Evolutionary conservation across 2,113 vertebrate species (phyloP).

Genomic region (Pollachius pollachius): DNA sequence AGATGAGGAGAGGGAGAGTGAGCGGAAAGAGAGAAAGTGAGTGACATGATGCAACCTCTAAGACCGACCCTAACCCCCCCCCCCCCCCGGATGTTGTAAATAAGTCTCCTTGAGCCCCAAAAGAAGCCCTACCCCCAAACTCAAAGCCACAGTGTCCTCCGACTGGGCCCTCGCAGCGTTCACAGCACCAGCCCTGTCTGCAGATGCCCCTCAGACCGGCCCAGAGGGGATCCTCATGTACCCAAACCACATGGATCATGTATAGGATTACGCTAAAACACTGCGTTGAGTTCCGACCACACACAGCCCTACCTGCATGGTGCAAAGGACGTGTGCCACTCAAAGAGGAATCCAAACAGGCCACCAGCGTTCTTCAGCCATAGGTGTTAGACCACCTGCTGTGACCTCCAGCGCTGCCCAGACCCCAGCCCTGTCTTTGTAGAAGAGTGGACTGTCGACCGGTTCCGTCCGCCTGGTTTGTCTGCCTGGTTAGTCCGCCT

Average conservation of each 20-base stretch:
- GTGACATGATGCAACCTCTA: background rate
- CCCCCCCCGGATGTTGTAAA: too few relatives aligned
- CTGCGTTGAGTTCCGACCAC: background rate
- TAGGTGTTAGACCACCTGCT: conserved; percentile 25
- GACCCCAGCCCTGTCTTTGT: conserved; percentile 33
- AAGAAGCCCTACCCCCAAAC: too few relatives aligned
- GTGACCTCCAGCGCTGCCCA: conserved; percentile 49
- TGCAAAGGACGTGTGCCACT: conserved; percentile 15
- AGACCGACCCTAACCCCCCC: too few relatives aligned
- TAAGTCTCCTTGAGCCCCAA: too few relatives aligned
- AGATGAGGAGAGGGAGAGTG: too few relatives aligned
- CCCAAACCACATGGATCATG: too few relatives aligned
- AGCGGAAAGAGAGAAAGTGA: conserved; percentile 1
- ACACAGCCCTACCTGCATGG: conserved; percentile 72
- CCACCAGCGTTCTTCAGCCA: conserved; percentile 15
- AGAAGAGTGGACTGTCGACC: conserved; percentile 10
- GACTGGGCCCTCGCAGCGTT: too few relatives aligned
- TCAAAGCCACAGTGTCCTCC: too few relatives aligned
- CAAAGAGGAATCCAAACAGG: conserved; percentile 37
- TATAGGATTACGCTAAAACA: background rate
- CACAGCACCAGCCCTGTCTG: too few relatives aligned
- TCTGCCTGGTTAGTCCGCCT: conserved; percentile 11
- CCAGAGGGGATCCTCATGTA: too few relatives aligned
- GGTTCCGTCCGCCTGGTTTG: too few relatives aligned
- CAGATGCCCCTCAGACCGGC: too few relatives aligned